Evolutionary conservation across 2,888 invertebrate genomes (phyloP), one percentile per base, ranked within the genome.

Genomic region (Plebejus argus): DNA sequence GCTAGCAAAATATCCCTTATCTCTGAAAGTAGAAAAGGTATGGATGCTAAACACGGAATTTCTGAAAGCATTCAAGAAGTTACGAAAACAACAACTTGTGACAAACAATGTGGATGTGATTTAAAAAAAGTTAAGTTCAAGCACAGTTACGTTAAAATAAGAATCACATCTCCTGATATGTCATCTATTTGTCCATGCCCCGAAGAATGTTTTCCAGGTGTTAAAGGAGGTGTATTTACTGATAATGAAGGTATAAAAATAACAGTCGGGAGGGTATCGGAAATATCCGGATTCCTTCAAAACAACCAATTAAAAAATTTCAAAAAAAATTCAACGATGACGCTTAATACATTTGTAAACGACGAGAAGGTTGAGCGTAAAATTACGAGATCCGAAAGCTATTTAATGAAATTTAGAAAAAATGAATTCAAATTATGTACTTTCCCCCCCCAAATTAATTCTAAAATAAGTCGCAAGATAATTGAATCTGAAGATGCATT

Each of bases 71-170:
- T 84, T 74, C 82, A 90, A 84, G 88, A 90, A 61, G 83, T 89
- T n/a, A 76, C 83, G 2, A 91, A 89, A 86, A 87, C 86, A 4
- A 88, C 88, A 35, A 90, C 85, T 23, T 90, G 90, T 82, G 90
- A 91, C 76, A 84, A 87, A 74, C 89, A 84, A 28, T 91, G 91
- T 81, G 91, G 90, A 4, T 90, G 90, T 82, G 89, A 90, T 78
- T 89, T 87, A 80, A 91, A 90, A 79, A 91, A 90, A 86, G 90
- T 91, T 70, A 84, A 86, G 83, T 91, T 91, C 81, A 91, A 90
- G 81, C 89, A 91, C 58, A 91, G 91, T 81, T 91, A 90, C 58
- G 86, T 91, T 0, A 90, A 90, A 83, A 91, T 91, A 79, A 85
- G 85, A 83, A 90, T 91, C 0, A 90, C 90, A 8, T 90, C 90